Evolutionary conservation across 2,113 vertebrate genomes (phyloP).

Genomic region (Pedionomus torquatus): DNA sequence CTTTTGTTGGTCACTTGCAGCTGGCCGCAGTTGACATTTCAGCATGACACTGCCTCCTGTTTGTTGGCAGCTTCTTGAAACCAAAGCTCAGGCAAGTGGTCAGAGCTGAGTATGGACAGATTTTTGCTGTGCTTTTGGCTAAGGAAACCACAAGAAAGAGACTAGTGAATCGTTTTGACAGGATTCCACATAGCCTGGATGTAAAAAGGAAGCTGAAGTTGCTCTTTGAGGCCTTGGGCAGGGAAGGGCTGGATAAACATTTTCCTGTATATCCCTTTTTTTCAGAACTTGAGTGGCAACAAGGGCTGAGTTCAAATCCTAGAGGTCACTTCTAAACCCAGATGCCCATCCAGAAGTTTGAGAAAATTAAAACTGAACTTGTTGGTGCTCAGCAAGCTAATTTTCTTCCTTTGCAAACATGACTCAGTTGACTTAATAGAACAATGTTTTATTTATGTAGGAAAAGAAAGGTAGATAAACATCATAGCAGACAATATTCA

Average conservation of each 20-base stretch:
- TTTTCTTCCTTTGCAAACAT: not conserved
- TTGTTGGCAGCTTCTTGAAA: not conserved
- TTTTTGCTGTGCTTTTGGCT: not conserved
- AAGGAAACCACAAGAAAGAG: constrained; percentile 9
- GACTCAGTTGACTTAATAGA: not conserved
- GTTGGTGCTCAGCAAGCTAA: not conserved
- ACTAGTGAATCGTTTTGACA: not conserved
- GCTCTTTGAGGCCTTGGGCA: not conserved
- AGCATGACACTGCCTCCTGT: not conserved
- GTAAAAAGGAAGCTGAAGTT: not conserved
- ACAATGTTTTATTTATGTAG: not conserved
- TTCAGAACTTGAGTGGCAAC: not conserved
- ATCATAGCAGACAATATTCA: not conserved
- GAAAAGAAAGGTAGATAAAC: not conserved
- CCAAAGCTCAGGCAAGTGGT: not conserved
- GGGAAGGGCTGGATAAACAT: not conserved
- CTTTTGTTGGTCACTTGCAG: not conserved
- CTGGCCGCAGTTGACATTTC: not conserved
- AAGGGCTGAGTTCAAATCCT: not conserved
- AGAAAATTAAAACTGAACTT: not conserved
- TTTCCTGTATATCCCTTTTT: not conserved
- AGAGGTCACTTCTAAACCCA: not conserved
- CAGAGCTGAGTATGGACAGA: not conserved
- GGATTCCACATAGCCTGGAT: not conserved
- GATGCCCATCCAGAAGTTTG: not conserved